Conservation (phyloP, 2,113 vertebrate genomes). For the Gadus chalcogrammus region DNA sequence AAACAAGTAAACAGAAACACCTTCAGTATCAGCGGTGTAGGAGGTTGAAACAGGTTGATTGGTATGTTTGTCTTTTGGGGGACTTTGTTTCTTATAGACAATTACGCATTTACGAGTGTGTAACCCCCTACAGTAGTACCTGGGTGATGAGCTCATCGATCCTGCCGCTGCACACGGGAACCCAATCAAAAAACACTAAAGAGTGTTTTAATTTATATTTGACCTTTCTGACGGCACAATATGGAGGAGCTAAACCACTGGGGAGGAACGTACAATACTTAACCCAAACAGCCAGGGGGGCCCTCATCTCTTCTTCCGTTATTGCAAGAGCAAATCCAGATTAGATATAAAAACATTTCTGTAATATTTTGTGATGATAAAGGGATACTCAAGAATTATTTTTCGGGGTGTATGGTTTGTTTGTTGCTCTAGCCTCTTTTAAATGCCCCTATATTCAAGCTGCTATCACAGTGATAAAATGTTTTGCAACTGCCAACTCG, state of each 20-base stretch:
- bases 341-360: slow-evolving; percentile 55
- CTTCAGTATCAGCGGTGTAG: too few relatives aligned
- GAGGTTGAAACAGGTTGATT: too few relatives aligned
- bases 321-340: slow-evolving; percentile 56
- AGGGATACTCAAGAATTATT: slow-evolving; percentile 55
- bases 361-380: slow-evolving; percentile 57
- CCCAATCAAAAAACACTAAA: slow-evolving; percentile 71
- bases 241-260: slow-evolving; percentile 58
- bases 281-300: slow-evolving; percentile 72
- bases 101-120: slow-evolving; percentile 45
- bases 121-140: slow-evolving; percentile 50
- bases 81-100: slow-evolving; percentile 41
- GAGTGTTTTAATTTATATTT: slow-evolving; percentile 76
- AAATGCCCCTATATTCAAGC: slow-evolving; percentile 58
- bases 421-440: slow-evolving; percentile 32
- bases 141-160: slow-evolving; percentile 70
- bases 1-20: too few relatives aligned
- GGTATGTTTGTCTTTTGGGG: too few relatives aligned
- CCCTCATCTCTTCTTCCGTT: slow-evolving; percentile 73
- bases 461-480: slow-evolving; percentile 64
- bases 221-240: slow-evolving; percentile 73
- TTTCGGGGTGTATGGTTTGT: slow-evolving; percentile 13
- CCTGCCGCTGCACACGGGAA: slow-evolving; percentile 65
- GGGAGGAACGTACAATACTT: slow-evolving; percentile 65
- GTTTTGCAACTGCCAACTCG: slow-evolving; percentile 32